Evolutionary conservation across 2,888 invertebrate species (phyloP), one percentile per base, ranked within the genome.

Genomic region (Drosophila algonquin): DNA sequence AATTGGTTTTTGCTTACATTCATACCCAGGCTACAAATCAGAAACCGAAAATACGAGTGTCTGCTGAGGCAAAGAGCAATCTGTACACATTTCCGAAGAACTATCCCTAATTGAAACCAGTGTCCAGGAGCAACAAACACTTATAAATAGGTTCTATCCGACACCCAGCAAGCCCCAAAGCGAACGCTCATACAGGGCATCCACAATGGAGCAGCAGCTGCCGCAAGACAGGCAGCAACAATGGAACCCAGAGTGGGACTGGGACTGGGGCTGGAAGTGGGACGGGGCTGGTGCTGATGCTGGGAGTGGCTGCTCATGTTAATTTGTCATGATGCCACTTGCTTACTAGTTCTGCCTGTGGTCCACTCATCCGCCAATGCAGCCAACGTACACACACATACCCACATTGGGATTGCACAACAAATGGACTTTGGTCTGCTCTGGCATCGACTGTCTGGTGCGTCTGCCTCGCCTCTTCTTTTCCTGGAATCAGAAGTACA

Each of bases 271-370:
- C 24, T 24, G 21, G n/a, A n/a, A n/a, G n/a, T n/a, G n/a, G 21
- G 21, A 21, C 24, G 24, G 24, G 24, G 3, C 24, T 24, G 24
- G 24, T 24, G 24, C 70, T 59, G 44, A 47, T 21, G 21, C 21
- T 21, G 21, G 21, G 2, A 75, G 62, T 77, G 81, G 70, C 72
- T 68, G 68, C 40, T 40, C 59, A 88, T 75, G 75, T 85, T 86
- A 87, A 89, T 89, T 89, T 89, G 89, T 85, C 89, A 87, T 85
- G 89, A 74, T 73, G 70, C 56, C 73, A 77, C 63, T 77, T 77
- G 73, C 74, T 65, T 67, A 72, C 74, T 55, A 52, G 65, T 56
- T 53, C 55, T 73, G 59, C 54, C 57, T 61, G 73, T 68, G 73
- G 73, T 73, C 73, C 58, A 55, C 60, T 44, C 54, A 62, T 52